Evolutionary conservation across 2,797 vertebrate genomes (phyloP).

Genomic region (Halcyon smyrnensis): DNA sequence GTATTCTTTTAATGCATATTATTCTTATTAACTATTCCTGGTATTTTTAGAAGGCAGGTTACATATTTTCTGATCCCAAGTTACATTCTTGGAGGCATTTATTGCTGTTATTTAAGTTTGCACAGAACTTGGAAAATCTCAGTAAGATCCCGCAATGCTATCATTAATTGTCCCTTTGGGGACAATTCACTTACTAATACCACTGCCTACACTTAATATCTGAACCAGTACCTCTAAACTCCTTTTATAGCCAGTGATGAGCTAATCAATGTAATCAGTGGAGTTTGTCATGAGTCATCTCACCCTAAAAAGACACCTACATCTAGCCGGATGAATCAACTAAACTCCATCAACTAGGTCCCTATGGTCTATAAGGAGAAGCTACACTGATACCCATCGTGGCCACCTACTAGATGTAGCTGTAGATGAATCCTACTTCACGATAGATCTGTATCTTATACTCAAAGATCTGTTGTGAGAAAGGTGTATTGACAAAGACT

Average conservation of each 20-base stretch:
- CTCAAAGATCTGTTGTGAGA: not conserved
- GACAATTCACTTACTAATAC: not conserved
- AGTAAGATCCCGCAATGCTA: not conserved
- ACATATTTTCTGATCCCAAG: not conserved
- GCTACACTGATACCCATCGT: not conserved
- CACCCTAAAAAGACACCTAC: not conserved
- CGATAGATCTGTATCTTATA: not conserved
- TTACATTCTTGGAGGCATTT: not conserved
- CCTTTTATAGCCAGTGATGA: not conserved
- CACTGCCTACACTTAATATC: not conserved
- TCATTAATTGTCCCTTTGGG: not conserved
- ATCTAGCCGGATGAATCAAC: not conserved
- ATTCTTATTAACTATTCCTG: not conserved
- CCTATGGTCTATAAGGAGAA: not conserved
- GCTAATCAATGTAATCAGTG: not conserved
- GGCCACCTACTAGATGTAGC: not conserved
- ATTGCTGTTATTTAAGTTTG: not conserved
- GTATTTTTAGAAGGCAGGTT: not conserved
- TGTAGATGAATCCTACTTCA: not conserved
- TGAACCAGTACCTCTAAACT: not conserved
- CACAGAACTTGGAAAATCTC: not conserved
- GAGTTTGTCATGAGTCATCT: conserved; percentile 19
- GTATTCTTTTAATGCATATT: not conserved
- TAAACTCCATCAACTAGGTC: not conserved
- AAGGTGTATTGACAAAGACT: not conserved